Evolutionary conservation across 92 coral and sea anemone genomes (phyloP), one percentile per base, ranked within the genome.

Genomic region (Epizoanthus rinbou): DNA sequence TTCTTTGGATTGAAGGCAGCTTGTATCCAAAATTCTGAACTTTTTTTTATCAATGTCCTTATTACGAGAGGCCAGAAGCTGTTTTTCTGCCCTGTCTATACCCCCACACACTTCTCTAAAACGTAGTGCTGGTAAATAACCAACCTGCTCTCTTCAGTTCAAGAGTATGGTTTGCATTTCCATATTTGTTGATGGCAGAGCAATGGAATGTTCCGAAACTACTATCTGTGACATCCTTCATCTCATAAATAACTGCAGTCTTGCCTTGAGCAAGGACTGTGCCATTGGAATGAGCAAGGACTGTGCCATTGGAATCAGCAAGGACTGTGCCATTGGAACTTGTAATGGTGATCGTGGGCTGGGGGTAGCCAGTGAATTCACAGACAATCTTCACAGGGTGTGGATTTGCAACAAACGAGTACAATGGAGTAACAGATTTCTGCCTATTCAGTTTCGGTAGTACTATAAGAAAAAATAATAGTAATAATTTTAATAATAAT

Each of bases 91-190:
- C n/a, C n/a, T n/a, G n/a, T n/a, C n/a, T n/a, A n/a, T n/a, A n/a
- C n/a, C n/a, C n/a, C n/a, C n/a, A 47, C 13, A 6, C 53, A 47
- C 53, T 47, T 47, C 4, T 47, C 11, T 47, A 47, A 8, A 47
- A 47, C 53, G 10, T 1, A 47, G 2, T 47, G 11, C 53, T 8
- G 7, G 13, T 10, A 47, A 45, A 47, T 8, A 11, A 8, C 53
- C 53, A 60, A 78, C 82, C 82, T 78, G 56, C 82, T 60, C 18
- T 41, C 52, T 62, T 59, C 58, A 78, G 21, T n/a, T 62, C 70
- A 57, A 78, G 70, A 41, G 57, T 59, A 22, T 78, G 82, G 24
- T 58, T 78, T 10, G 22, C 47, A 15, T 31, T n/a, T 8, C 82
- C 82, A 37, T 78, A 17, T 16, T 59, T 13, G 69, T 60, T 78